phyloP scores from a whole-genome alignment of 2,797 vertebrate genomes.

The Clamator glandarius region DNA sequence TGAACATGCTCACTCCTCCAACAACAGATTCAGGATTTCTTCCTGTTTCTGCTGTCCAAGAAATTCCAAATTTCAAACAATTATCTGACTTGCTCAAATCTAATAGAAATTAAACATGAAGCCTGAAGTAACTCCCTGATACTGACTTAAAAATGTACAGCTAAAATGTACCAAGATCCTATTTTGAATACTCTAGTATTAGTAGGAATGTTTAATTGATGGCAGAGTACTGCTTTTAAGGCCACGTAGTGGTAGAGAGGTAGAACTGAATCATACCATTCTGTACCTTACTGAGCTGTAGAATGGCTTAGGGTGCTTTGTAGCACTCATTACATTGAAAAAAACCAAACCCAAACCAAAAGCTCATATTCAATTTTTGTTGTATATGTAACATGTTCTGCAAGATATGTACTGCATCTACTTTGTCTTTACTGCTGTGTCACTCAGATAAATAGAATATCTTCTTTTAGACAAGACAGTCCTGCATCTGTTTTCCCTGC shows the following conservation, averaged over 20 bases:
- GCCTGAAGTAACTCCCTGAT: background rate
- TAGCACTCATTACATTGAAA: background rate
- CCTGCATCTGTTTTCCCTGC: background rate
- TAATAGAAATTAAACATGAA: background rate
- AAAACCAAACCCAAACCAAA: background rate
- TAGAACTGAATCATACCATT: background rate
- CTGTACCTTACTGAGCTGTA: background rate
- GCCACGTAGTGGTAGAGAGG: background rate
- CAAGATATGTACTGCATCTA: background rate
- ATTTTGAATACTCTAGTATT: background rate
- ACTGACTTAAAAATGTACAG: background rate
- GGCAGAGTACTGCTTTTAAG: background rate
- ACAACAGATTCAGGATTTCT: background rate
- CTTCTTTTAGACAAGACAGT: fast-evolving
- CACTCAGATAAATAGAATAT: background rate
- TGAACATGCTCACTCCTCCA: background rate
- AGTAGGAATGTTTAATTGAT: background rate
- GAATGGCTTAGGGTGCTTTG: background rate
- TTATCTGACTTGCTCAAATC: background rate
- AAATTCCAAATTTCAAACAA: background rate
- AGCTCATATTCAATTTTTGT: background rate
- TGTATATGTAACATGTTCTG: background rate
- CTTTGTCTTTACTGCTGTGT: background rate
- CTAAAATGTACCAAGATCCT: background rate
- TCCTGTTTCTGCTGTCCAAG: constrained; percentile 1